A percentile compares a stretch with the other conserved stretches of the same genome.
phyloP scores from a whole-genome alignment of 2,888 invertebrate genomes.

The Hipparchia sbordonii region DNA sequence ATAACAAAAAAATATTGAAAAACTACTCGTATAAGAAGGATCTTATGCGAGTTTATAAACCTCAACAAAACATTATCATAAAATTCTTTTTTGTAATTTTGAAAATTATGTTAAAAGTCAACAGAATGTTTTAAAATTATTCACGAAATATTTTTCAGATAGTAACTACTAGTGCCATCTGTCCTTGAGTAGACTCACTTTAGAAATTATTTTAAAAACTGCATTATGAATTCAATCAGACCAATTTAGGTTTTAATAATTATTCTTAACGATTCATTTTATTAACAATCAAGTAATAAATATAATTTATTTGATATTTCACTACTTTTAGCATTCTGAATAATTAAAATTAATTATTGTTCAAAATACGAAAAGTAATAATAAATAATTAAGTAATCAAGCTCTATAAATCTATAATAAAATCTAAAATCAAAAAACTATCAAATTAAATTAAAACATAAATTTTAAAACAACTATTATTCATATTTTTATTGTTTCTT shows the following conservation, averaged over 20 bases:
- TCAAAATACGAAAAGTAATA: background rate
- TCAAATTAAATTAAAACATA: background rate
- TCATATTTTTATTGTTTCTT: background rate
- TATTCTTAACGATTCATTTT: background rate
- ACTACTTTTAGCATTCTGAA: too few species aligned
- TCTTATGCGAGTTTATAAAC: background rate
- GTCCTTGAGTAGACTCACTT: slow-evolving; percentile 55
- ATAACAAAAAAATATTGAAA: too few species aligned
- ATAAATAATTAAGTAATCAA: background rate
- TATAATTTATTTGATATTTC: too few species aligned
- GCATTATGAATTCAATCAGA: background rate
- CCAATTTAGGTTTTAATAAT: background rate
- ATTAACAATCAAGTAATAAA: too few species aligned
- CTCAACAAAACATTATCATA: background rate
- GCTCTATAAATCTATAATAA: background rate
- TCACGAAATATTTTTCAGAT: background rate
- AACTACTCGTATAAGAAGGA: too few species aligned
- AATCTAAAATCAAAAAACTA: background rate
- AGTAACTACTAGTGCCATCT: slow-evolving; percentile 59
- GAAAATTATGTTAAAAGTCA: too few species aligned
- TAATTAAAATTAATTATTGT: background rate
- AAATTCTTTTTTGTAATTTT: background rate
- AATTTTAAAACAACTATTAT: background rate
- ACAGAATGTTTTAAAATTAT: too few species aligned
- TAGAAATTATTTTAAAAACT: background rate